Evolutionary conservation across 2,888 invertebrate genomes (phyloP), one percentile per base, ranked within the genome.

Genomic region (Ophion ellenae): DNA sequence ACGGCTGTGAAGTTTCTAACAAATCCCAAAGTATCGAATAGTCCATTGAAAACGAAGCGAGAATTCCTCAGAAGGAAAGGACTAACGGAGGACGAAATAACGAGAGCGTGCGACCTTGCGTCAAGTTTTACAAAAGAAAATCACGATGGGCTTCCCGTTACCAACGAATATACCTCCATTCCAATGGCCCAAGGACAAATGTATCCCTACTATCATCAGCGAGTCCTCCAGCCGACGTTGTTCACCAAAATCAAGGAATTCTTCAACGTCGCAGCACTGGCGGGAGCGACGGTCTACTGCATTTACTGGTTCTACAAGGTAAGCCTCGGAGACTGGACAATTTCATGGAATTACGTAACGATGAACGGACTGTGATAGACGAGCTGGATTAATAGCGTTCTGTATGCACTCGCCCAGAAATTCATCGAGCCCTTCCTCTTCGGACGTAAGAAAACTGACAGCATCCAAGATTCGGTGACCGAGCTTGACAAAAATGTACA

Each of bases 1-100:
- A 98, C 98, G 17, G 98, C 98, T 6, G 96, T 98, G 3, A 97
- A 97, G 91, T 98, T 98, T 95, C 94, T 98, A 76, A 96, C 97
- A 93, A 98, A 98, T 94, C 97, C 97, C n/a, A 97, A 97, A 93
- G 97, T 98, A 2, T 95, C 96, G 76, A 95, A 96, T 88, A 97
- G 97, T 90, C 96, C 98, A 0, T 92, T 97, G 78, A 95, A 96
- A 81, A 97, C 97, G 93, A 98, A 97, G 91, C 97, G 97, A 92
- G 95, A 96, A 87, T 98, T 98, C 94, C 95, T 98, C 2, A 95
- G 96, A 88, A 95, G 96, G 91, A 97, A 98, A 94, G 98, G 98
- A 69, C 94, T 98, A 0, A 96, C 97, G 0, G 96, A 97, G 73
- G 94, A 95, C 0, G 98, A 98, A 94, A 97, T 98, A 87, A 95